Percentiles rank a stretch among this genome's conserved stretches.
Evolutionary conservation across 2,888 invertebrate species (phyloP).

Genomic region (Zaprionus bogoriensis): DNA sequence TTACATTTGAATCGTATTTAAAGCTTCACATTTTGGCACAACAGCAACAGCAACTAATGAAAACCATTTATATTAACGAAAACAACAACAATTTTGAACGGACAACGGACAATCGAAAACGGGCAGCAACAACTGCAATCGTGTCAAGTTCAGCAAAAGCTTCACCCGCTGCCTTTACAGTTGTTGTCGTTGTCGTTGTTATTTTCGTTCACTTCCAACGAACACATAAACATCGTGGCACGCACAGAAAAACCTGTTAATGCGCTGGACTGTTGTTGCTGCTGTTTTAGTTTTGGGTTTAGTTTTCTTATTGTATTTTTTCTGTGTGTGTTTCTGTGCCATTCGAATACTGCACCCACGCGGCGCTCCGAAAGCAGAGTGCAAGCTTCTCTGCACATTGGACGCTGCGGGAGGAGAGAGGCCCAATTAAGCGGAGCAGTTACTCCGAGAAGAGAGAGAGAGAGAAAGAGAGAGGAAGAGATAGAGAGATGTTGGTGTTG

Average conservation of each 20-base stretch:
- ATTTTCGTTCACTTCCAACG: conserved; percentile 20
- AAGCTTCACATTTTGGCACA: conserved; percentile 65
- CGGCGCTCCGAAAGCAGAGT: conserved; percentile 26
- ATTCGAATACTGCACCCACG: conserved; percentile 62
- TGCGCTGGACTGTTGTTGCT: conserved; percentile 53
- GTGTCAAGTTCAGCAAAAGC: conserved; percentile 76
- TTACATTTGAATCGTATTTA: conserved; percentile 55
- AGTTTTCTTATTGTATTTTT: neutral
- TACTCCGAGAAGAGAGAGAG: neutral
- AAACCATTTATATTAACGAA: conserved; percentile 35
- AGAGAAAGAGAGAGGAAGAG: neutral
- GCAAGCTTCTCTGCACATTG: conserved; percentile 1
- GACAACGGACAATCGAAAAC: conserved; percentile 20
- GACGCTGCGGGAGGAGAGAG: neutral
- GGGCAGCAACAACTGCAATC: conserved; percentile 46
- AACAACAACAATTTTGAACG: conserved; percentile 27
- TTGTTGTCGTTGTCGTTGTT: conserved; percentile 30
- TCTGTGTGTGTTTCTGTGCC: conserved; percentile 6
- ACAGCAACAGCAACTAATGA: conserved; percentile 40
- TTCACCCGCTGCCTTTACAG: conserved; percentile 56
- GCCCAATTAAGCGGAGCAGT: neutral
- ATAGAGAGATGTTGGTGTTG: neutral
- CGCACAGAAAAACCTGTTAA: conserved; percentile 70
- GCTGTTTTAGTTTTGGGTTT: neutral
- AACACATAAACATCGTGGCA: conserved; percentile 59